Base-by-base conservation (phyloP, 2,888 invertebrate genomes). In the Tetheella fluctuosa region DNA sequence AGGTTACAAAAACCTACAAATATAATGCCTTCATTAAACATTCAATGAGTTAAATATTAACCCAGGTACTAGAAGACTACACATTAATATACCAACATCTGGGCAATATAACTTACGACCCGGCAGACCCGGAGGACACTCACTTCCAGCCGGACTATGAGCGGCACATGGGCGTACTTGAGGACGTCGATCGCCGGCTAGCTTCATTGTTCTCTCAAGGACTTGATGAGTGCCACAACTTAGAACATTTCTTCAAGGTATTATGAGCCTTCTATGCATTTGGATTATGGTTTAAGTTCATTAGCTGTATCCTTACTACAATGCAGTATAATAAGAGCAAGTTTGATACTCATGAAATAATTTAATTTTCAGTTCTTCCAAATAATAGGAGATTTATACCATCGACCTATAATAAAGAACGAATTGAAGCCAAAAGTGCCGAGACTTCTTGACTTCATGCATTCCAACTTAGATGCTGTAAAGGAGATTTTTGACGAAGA, bases 151-250 rank as follows among this genome's bases (percentile, higher is more conserved):
- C 86, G 0, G 97, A 98, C 75, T 94, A 95, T 64, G 76, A 90
- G 0, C 82, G 85, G 1, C 97, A 97, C 81, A 90, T 94, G 76
- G 85, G 83, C 0, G 95, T 95, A 63, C 88, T 95, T 0, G 94
- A 94, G 30, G 96, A 97, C 74, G 94, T 96, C 58, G 98, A 98
- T 80, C 93, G 96, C 63, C 93, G 96, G 64, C 90, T 98, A 42
- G 97, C 97, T 0, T 95, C 96, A 20, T 94, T 98, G 65, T 96
- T 98, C 76, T 94, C 95, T 13, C 96, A 96, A 77, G 97, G 96
- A 0, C 96, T 97, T 70, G 96, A 96, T 61, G 98, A 98, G 76
- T 97, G 97, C 70, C 83, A 89, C 48, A 90, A 89, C 62, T 72
- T 91, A 62, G 85, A 89, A 61, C 90, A 91, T 69, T 89, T 93